A percentile compares a stretch with the other conserved stretches of the same genome.
phyloP scores from a whole-genome alignment of 37 sponge, comb jelly and placozoan species.

The Chondrosia reniformis region DNA sequence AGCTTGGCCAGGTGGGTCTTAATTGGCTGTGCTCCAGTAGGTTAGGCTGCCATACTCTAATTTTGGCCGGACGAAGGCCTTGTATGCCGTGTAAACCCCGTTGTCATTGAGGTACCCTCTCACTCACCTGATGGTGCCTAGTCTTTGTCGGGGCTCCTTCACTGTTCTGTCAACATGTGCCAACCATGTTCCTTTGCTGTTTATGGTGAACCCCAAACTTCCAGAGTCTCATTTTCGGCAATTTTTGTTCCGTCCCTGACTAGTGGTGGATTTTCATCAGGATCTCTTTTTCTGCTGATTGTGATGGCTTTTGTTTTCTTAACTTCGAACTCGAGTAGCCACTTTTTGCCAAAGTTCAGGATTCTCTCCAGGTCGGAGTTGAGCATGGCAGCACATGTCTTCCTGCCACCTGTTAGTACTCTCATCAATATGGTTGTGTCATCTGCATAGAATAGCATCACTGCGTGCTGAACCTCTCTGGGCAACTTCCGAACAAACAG shows the following conservation, averaged over 20 bases:
- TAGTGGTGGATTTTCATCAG: background rate
- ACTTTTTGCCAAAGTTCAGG: background rate
- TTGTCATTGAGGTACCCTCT: background rate
- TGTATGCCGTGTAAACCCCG: background rate
- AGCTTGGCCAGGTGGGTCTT: background rate
- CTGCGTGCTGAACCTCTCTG: too few species aligned
- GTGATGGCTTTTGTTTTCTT: too few species aligned
- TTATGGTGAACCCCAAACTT: background rate
- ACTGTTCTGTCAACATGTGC: background rate
- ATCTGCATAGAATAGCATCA: too few species aligned
- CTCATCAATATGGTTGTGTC: too few species aligned
- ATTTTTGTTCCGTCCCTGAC: background rate
- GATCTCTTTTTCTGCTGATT: too few species aligned
- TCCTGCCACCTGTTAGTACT: background rate
- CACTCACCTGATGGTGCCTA: background rate
- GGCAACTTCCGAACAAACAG: background rate
- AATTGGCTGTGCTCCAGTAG: background rate
- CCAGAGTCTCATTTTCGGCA: background rate
- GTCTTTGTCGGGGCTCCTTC: background rate
- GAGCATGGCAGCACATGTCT: background rate
- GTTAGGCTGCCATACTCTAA: background rate
- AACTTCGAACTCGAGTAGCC: background rate
- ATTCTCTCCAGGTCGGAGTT: too few species aligned
- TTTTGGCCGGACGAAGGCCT: background rate
- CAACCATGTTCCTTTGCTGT: background rate